Evolutionary conservation across 2,888 invertebrate species (phyloP).

Genomic region (Eucera pruinosa): DNA sequence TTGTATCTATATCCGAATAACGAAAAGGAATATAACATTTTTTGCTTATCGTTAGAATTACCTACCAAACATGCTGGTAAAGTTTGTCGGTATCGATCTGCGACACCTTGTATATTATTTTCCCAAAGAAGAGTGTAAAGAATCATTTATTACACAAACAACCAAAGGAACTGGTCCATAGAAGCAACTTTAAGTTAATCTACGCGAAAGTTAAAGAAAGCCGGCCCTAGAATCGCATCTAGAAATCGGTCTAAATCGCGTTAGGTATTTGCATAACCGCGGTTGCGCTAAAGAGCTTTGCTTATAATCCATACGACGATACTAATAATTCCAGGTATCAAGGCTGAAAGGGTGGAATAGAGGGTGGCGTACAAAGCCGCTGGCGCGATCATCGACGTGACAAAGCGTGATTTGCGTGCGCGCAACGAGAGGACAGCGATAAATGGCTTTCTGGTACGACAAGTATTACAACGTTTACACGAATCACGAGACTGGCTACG

Average conservation of each 20-base stretch:
- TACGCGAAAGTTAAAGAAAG: too few species aligned
- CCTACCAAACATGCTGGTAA: too few species aligned
- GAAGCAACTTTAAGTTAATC: too few species aligned
- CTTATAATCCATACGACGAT: slow-evolving; percentile 18
- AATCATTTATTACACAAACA: too few species aligned
- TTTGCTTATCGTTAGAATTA: too few species aligned
- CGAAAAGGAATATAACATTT: too few species aligned
- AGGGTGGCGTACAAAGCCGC: slow-evolving; percentile 34
- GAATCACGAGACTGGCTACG: slow-evolving; percentile 53
- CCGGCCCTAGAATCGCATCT: not conserved
- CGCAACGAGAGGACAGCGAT: slow-evolving; percentile 46
- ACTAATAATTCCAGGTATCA: slow-evolving; percentile 38
- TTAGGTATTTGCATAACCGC: not conserved
- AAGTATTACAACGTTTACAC: slow-evolving; percentile 63
- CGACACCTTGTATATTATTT: too few species aligned
- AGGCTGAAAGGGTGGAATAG: slow-evolving; percentile 2
- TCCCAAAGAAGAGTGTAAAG: too few species aligned
- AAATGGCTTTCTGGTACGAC: slow-evolving; percentile 56
- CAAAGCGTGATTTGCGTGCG: slow-evolving; percentile 52
- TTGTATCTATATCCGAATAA: too few species aligned
- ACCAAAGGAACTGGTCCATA: too few species aligned
- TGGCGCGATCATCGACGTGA: slow-evolving; percentile 41
- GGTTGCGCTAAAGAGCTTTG: slow-evolving; percentile 2
- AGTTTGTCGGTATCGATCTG: too few species aligned
- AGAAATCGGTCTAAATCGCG: not conserved